phyloP scores from a whole-genome alignment of 1,140 invertebrate species.

The Listronotus bonariensis region DNA sequence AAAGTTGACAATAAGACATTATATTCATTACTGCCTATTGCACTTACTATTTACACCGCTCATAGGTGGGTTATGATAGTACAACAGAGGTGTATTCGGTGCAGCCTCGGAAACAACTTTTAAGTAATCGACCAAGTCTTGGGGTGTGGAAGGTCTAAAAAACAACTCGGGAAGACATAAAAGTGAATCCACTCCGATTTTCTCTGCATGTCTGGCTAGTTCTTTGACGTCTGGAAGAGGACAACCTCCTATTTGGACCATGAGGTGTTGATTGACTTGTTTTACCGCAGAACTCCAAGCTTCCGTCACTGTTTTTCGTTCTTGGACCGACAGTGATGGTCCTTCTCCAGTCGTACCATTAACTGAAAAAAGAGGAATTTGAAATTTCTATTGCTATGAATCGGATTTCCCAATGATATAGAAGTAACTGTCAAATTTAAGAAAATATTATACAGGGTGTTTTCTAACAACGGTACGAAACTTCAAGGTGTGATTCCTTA shows the following conservation, averaged over 20 bases:
- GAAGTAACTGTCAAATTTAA: too few relatives aligned
- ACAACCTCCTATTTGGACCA: conserved; percentile 78
- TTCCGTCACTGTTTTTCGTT: conserved; percentile 71
- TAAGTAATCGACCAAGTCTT: conserved; percentile 72
- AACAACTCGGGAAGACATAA: conserved; percentile 79
- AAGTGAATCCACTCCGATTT: conserved; percentile 69
- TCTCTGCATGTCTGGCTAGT: conserved; percentile 74
- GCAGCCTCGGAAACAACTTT: conserved; percentile 68
- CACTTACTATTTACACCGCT: conserved; percentile 71
- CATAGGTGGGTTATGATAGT: conserved; percentile 78
- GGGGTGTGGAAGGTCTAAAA: conserved; percentile 68
- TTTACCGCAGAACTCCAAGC: conserved; percentile 67
- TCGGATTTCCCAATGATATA: too few relatives aligned
- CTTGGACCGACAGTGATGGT: conserved; percentile 68
- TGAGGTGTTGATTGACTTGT: conserved; percentile 65
- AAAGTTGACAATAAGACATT: too few relatives aligned
- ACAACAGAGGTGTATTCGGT: conserved; percentile 77
- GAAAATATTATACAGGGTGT: too few relatives aligned
- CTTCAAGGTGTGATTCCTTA: too few relatives aligned
- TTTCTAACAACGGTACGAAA: too few relatives aligned
- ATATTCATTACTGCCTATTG: too few relatives aligned
- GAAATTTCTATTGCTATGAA: too few relatives aligned
- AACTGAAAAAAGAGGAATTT: conserved; percentile 64
- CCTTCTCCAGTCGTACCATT: conserved; percentile 82
- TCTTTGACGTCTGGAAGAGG: conserved; percentile 72